phyloP scores from a whole-genome alignment of 1,140 invertebrate species.

The Philotrypesis tridentata region DNA sequence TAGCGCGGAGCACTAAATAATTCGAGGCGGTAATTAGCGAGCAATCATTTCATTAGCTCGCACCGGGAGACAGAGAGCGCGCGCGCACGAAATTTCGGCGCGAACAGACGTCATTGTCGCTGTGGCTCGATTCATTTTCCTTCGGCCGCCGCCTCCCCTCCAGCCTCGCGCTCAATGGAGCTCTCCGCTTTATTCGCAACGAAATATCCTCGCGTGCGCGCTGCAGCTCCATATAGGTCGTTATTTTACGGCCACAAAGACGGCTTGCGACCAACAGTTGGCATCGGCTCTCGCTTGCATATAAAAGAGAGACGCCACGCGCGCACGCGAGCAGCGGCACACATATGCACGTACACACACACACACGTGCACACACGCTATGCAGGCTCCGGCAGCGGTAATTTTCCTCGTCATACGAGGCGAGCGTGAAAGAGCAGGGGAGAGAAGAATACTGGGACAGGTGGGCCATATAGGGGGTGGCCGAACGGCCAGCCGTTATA shows the following conservation, averaged over 20 bases:
- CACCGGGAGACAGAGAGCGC: too few relatives aligned
- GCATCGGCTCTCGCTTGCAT: neutral
- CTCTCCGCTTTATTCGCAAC: slow-evolving; percentile 4
- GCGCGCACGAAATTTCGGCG: neutral
- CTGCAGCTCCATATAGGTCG: slow-evolving; percentile 16
- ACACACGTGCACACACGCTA: too few relatives aligned
- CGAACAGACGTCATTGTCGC: slow-evolving; percentile 26
- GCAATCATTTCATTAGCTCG: slow-evolving; percentile 33
- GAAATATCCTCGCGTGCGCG: slow-evolving; percentile 24
- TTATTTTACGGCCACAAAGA: slow-evolving; percentile 42
- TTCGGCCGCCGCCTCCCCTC: neutral
- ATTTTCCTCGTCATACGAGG: neutral
- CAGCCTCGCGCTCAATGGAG: neutral
- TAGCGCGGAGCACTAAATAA: slow-evolving; percentile 15
- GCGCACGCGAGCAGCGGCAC: neutral
- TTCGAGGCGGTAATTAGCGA: slow-evolving; percentile 24
- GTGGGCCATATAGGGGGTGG: neutral
- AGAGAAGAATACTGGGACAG: neutral
- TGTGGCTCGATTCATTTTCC: neutral
- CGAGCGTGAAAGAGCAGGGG: neutral
- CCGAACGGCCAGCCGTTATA: neutral
- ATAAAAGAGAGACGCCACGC: slow-evolving; percentile 4
- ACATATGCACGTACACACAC: too few relatives aligned
- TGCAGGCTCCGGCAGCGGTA: neutral
- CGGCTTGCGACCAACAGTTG: slow-evolving; percentile 6